phyloP scores from a whole-genome alignment of 2,888 invertebrate species.

The Deroplatys truncata region DNA sequence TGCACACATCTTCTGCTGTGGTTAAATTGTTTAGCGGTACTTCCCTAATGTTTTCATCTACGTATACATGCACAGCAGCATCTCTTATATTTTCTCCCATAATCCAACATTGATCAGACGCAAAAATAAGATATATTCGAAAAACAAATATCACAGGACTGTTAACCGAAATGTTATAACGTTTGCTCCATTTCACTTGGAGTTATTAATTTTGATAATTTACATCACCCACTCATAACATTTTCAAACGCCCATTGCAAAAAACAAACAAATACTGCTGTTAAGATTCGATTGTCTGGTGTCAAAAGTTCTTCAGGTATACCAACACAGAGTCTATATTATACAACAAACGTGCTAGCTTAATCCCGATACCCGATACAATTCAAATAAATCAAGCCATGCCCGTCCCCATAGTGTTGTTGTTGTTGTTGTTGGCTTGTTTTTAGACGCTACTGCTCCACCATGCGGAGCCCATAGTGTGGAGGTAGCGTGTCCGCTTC shows the following conservation, averaged over 20 bases:
- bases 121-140: background rate
- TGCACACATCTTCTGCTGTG: conserved; percentile 67
- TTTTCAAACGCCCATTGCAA: background rate
- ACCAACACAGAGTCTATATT: too few species aligned
- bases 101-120: background rate
- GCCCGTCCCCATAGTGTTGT: too few species aligned
- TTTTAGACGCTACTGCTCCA: too few species aligned
- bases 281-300: background rate
- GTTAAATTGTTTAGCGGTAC: conserved; percentile 34
- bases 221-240: background rate
- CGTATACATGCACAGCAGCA: conserved; percentile 18
- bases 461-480: too few species aligned
- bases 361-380: too few species aligned
- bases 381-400: too few species aligned
- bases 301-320: background rate
- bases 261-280: background rate
- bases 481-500: too few species aligned
- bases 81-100: conserved; percentile 20
- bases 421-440: too few species aligned
- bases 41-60: conserved; percentile 18
- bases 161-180: background rate
- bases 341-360: too few species aligned
- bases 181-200: background rate
- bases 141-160: background rate
- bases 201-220: background rate